A percentile compares a stretch with the other conserved stretches of the same genome.
Evolutionary conservation across 2,113 vertebrate genomes (phyloP).

Genomic region (Gobio gobio): DNA sequence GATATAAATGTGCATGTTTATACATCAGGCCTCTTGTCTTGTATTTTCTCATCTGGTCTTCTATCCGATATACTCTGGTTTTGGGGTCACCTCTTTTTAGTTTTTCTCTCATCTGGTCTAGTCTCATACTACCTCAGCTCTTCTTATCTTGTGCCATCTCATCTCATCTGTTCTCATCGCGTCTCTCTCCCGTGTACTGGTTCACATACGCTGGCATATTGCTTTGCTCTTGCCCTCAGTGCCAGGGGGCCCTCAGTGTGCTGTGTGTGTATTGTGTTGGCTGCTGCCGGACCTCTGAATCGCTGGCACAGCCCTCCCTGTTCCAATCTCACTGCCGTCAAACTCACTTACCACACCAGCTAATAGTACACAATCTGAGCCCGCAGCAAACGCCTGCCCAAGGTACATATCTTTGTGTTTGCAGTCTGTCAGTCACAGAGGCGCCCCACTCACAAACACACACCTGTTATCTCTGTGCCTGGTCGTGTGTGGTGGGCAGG

Average conservation of each 20-base stretch:
- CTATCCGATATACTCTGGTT: not conserved
- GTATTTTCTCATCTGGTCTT: not conserved
- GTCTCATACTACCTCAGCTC: not conserved
- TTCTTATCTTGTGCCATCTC: not conserved
- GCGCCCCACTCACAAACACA: conserved; percentile 34
- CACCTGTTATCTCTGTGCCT: conserved; percentile 46
- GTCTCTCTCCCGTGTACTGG: not conserved
- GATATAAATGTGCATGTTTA: not conserved
- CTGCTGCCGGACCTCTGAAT: conserved; percentile 53
- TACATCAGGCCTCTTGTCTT: not conserved
- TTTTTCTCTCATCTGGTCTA: not conserved
- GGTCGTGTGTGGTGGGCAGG: conserved; percentile 33
- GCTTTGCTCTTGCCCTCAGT: conserved; percentile 30
- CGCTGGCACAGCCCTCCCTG: conserved; percentile 44
- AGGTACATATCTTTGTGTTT: conserved; percentile 51
- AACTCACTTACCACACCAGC: conserved; percentile 49
- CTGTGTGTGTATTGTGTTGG: conserved; percentile 50
- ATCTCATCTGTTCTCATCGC: not conserved
- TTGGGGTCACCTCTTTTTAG: no score
- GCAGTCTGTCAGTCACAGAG: conserved; percentile 50
- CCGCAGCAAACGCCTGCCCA: conserved; percentile 38
- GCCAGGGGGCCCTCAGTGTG: conserved; percentile 42
- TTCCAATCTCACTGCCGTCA: conserved; percentile 54
- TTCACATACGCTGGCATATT: conserved; percentile 20
- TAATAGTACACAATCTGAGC: conserved; percentile 49